Evolutionary conservation across 2,113 vertebrate species (phyloP), one percentile per base, ranked within the genome.

Genomic region (Physeter macrocephalus): DNA sequence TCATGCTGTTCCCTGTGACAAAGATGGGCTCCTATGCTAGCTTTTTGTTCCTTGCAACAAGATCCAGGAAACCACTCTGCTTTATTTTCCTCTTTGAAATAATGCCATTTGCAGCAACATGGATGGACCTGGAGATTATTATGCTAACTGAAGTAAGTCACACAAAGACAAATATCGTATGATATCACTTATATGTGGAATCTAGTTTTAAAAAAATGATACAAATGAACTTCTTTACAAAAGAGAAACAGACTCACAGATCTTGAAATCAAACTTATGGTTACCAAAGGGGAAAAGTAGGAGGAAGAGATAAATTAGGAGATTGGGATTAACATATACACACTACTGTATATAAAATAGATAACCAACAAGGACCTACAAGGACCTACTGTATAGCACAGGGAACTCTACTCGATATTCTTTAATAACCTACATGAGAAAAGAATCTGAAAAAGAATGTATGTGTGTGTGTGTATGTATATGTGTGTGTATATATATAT

Each of bases 11-110:
- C 25, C 23, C 8, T 17, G 0, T 21, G 27, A 80, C 64, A 41
- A 4, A 4, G 3, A 29, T 31, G 15, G 11, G 66, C 18, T 92
- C 29, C 62, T 27, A 1, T 0, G 12, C 61, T 90, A 71, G 1
- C 13, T 67, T 81, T 88, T 61, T 61, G n/a, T 64, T 90, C 23
- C 43, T 67, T 90, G 41, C 23, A 71, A 83, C 12, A 36, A 54
- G 46, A 43, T 34, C 59, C 49, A 89, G 74, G 41, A 92, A 80
- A 27, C 34, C 11, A 23, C 29, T 81, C 82, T 74, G 10, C 90
- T 95, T 69, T 49, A 52, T 71, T 97, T 93, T 81, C 66, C 61
- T 86, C n/a, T 91, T 92, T 67, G 10, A 52, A 77, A 75, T 34
- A 49, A 34, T 49, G 29, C 43, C 27, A 49, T 49, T 34, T 75